A percentile compares a stretch with the other conserved stretches of the same genome.
phyloP scores from a whole-genome alignment of 2,888 invertebrate genomes.

The Colletes collaris region DNA sequence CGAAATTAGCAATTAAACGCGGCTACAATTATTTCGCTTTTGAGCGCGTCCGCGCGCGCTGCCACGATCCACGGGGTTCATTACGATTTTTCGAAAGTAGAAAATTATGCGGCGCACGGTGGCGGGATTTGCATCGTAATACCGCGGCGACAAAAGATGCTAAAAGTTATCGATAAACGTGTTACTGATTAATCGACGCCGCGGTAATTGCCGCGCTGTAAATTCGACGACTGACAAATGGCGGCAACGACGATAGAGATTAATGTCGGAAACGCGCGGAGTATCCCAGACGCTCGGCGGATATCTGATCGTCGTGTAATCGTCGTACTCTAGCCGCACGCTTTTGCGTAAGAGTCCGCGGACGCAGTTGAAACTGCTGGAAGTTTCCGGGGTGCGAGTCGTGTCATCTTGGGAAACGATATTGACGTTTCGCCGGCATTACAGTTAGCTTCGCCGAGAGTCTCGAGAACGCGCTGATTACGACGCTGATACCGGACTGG shows the following conservation, averaged over 20 bases:
- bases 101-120: constrained; percentile 15
- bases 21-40: constrained; percentile 49
- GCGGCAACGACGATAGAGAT: constrained; percentile 62
- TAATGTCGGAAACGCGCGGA: constrained; percentile 68
- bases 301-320: constrained; percentile 60
- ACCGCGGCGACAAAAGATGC: constrained; percentile 49
- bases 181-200: constrained; percentile 61
- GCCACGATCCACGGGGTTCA: constrained; percentile 8
- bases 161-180: constrained; percentile 57
- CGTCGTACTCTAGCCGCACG: constrained; percentile 9
- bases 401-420: neutral
- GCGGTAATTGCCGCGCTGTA: constrained; percentile 60
- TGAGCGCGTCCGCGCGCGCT: neutral
- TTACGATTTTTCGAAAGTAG: constrained; percentile 21
- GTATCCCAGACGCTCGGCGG: constrained; percentile 52
- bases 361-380: neutral
- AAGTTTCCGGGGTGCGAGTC: neutral
- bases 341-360: neutral
- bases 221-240: constrained; percentile 70
- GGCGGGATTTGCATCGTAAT: constrained; percentile 11
- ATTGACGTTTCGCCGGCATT: neutral
- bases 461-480: no score
- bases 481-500: no score
- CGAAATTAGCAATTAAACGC: constrained; percentile 56
- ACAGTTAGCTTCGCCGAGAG: neutral